Evolutionary conservation across 2,888 invertebrate species (phyloP).

Genomic region (Amblyteles armatorius): DNA sequence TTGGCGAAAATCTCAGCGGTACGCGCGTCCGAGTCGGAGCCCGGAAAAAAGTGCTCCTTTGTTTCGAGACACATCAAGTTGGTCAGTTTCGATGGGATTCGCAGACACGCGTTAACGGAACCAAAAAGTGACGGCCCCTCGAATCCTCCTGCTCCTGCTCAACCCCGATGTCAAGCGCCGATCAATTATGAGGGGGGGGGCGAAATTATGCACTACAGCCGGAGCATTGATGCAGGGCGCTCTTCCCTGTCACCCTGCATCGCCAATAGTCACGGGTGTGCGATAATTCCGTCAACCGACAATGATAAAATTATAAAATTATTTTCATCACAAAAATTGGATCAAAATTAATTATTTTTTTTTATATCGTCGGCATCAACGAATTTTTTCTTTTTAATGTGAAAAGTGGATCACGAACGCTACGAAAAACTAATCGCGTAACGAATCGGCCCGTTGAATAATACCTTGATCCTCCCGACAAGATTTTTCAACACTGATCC

Average conservation of each 20-base stretch:
- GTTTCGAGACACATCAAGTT: slow-evolving; percentile 28
- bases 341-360: background rate
- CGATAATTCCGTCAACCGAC: background rate
- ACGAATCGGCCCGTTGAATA: background rate
- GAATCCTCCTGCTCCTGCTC: background rate
- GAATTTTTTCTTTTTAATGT: background rate
- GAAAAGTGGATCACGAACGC: background rate
- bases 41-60: background rate
- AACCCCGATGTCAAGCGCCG: slow-evolving; percentile 25
- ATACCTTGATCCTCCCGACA: background rate
- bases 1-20: background rate
- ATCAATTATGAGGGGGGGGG: slow-evolving; percentile 16
- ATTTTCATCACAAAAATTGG: background rate
- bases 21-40: background rate
- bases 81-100: slow-evolving; percentile 26
- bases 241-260: background rate
- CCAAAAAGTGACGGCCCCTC: background rate
- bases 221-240: background rate
- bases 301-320: background rate
- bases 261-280: background rate
- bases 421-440: background rate
- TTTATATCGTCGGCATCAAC: background rate
- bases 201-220: background rate
- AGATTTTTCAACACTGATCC: slow-evolving; percentile 1
- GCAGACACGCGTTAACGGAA: slow-evolving; percentile 18